phyloP scores from a whole-genome alignment of 2,797 vertebrate species.

The Stomatorhinus walkeri region DNA sequence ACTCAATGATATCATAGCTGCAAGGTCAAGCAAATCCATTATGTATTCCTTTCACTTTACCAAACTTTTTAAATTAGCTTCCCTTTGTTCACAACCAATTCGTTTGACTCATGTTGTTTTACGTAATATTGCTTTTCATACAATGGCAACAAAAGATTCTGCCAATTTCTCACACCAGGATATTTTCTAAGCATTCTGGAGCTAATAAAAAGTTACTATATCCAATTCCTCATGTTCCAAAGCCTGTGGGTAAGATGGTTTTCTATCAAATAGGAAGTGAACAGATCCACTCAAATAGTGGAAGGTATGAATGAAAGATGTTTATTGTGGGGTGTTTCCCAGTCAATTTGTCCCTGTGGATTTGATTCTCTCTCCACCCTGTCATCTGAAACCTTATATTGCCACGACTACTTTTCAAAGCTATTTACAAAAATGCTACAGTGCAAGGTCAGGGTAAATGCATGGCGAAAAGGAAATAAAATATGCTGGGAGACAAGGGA shows the following conservation, averaged over 20 bases:
- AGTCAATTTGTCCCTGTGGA: conserved; percentile 34
- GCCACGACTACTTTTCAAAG: conserved; percentile 39
- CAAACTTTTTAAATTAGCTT: conserved; percentile 30
- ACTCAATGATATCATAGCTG: conserved; percentile 27
- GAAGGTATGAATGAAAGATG: conserved; percentile 38
- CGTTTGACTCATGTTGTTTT: conserved; percentile 19
- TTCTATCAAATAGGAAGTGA: conserved; percentile 42
- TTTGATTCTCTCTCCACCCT: conserved; percentile 31
- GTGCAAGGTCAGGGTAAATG: not conserved
- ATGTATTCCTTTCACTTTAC: conserved; percentile 30
- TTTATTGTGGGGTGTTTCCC: conserved; percentile 36
- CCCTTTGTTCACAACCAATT: not conserved
- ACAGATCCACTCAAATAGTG: not conserved
- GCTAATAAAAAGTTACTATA: conserved; percentile 27
- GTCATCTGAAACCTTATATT: conserved; percentile 39
- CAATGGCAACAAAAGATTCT: conserved; percentile 18
- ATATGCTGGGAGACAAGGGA: conserved; percentile 41
- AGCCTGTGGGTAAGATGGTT: conserved; percentile 30
- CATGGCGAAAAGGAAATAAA: not conserved
- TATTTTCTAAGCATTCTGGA: conserved; percentile 12
- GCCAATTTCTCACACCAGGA: conserved; percentile 23
- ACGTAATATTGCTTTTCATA: not conserved
- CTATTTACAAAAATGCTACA: conserved; percentile 45
- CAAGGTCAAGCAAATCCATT: conserved; percentile 32
- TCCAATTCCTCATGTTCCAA: conserved; percentile 32